Base-by-base conservation (phyloP, 2,888 invertebrate genomes). In the Tipula lateralis region DNA sequence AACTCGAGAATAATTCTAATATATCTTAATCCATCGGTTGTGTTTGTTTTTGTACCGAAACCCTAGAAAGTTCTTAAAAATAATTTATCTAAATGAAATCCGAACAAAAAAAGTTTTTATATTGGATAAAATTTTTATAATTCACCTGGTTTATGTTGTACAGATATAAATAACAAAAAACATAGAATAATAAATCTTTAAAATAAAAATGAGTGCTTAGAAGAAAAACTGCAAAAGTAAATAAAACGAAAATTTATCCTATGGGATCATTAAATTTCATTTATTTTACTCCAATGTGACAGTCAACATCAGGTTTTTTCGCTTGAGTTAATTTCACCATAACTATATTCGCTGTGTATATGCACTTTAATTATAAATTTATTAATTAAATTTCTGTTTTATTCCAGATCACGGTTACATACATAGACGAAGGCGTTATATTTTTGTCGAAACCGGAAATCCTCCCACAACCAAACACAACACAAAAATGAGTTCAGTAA, bases 401-500 rank as follows among this genome's bases (percentile, higher is more conserved):
- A 24, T 66, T 66, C 19, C 66, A 66, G 66, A 66, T 9, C 24
- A 66, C 24, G 24, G 9, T 66, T 66, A 66, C 2, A 66, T 13
- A 24, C 19, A 7, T 16, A 44, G 44, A 16, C 44, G 44, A 44
- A 44, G 16, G 44, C 16, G n/a, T 44, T 16, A 3, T n/a, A n/a
- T n/a, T n/a, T n/a, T 16, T 5, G 24, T 24, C 9, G 9, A 9
- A 24, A 9, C 66, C 24, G 66, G 66, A 66, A 66, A 66, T 24
- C 24, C 66, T 9, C 9, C 24, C 19, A 44, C 44, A 39, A 39
- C 39, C 66, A 66, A 19, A 66, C 19, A 66, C 66, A 66, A 66
- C 9, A 66, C 66, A 66, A 66, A 66, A 86, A 89, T 89, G 89
- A 88, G 88, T 87, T 87, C 88, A 85, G 88, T 88, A 86, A 88